Evolutionary conservation across 2,113 vertebrate genomes (phyloP), one percentile per base, ranked within the genome.

Genomic region (Muscicapa adusta): DNA sequence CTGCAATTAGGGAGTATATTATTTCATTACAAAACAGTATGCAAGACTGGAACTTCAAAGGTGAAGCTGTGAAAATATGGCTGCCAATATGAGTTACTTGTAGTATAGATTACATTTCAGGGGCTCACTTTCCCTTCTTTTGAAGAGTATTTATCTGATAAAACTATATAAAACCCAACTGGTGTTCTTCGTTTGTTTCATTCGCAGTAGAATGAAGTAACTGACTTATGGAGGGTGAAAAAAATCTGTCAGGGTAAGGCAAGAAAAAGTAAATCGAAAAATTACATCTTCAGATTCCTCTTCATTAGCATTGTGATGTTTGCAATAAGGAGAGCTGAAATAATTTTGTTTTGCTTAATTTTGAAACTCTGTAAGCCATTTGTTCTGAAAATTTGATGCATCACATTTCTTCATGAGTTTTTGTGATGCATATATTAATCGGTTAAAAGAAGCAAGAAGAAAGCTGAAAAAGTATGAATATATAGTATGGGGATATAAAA

Each of bases 211-310:
- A 80, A 79, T 3, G 1, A 62, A 71, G 18, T 61, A 84, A 71
- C 10, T 81, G 40, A 63, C 3, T 56, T 54, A 33, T 0, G 1
- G 25, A 17, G 57, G 23, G 29, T 60, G 22, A 24, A 84, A 70
- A 54, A 92, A 91, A 47, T 70, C 43, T 84, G 18, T 83, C 67
- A 77, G 36, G 25, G 22, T 74, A 86, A 90, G 88, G 28, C 22
- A 65, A 72, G 57, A 78, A 75, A 77, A 93, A 56, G 8, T 58
- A 67, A 67, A 85, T 51, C 17, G 71, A 60, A 88, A 86, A 91
- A 66, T 56, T 65, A 9, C 5, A 67, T 47, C 38, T 89, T 84
- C 26, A 31, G 13, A 43, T 91, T 76, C 36, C 2, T 29, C 50
- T 82, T 40, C 31, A 43, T 79, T 90, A 68, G 4, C 36, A 14